Percentiles rank a stretch among this genome's conserved stretches.
These are phyloP conservation scores for Callosobruchus maculatus DNA, from an alignment of 2,888 invertebrate species.

Conservation along the genomic window DNA sequence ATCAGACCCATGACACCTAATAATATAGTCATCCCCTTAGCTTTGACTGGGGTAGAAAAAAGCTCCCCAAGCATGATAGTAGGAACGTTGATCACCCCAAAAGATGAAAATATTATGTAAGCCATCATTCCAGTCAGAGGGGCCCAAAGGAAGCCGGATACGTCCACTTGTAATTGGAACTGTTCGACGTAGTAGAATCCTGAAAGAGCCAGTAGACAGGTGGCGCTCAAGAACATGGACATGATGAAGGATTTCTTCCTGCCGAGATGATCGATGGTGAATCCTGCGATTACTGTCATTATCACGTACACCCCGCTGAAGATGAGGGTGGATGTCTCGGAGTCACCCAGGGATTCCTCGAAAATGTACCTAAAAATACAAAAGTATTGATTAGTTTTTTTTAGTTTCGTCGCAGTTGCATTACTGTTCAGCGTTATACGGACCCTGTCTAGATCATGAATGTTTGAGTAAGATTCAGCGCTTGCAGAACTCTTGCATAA, in stretches of 20 bases:
- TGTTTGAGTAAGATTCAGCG: too few species aligned
- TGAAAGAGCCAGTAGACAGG: constrained; percentile 15
- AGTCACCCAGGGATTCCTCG: not conserved
- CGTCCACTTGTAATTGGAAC: constrained; percentile 22
- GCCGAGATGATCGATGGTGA: constrained; percentile 29
- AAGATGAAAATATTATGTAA: constrained; percentile 30
- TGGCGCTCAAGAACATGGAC: constrained; percentile 26
- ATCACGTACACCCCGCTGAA: not conserved
- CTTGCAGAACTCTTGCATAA: too few species aligned
- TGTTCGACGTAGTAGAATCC: constrained; percentile 32
- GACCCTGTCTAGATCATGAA: too few species aligned
- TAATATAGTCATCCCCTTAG: constrained; percentile 32
- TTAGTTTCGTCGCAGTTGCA: too few species aligned
- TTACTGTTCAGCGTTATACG: too few species aligned
- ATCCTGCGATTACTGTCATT: constrained; percentile 3
- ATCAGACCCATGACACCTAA: constrained; percentile 31
- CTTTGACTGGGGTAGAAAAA: constrained; percentile 38
- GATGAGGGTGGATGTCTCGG: not conserved
- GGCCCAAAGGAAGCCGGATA: constrained; percentile 31
- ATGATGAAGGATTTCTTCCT: constrained; percentile 28
- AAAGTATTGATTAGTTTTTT: too few species aligned
- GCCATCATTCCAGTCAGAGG: constrained; percentile 36
- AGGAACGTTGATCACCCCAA: constrained; percentile 36
- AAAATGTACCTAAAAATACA: not conserved
- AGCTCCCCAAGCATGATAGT: constrained; percentile 37